A percentile compares a stretch with the other conserved stretches of the same genome.
These are phyloP conservation scores for Camelus bactrianus DNA, from an alignment of 2,113 vertebrate species.

Conservation along the genomic window DNA sequence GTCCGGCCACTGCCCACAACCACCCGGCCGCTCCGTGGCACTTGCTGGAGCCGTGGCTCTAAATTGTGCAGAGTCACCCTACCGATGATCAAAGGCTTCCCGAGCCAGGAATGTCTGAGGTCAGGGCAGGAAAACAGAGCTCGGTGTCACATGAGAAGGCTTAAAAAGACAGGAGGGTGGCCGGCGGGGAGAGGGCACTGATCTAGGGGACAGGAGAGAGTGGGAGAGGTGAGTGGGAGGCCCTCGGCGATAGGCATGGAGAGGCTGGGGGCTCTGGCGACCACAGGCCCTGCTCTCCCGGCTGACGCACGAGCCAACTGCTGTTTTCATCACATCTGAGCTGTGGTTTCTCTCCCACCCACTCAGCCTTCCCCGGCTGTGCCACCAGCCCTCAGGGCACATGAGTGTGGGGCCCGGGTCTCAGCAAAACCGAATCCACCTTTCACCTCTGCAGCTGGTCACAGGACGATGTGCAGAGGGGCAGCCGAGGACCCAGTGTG, in stretches of 20 bases:
- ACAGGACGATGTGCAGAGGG: accelerated
- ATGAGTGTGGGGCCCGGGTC: background rate
- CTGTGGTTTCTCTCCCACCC: background rate
- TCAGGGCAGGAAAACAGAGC: background rate
- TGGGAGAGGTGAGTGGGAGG: accelerated
- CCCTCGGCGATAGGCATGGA: background rate
- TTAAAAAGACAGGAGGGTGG: background rate
- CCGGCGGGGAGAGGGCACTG: accelerated
- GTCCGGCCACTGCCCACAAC: too few relatives aligned
- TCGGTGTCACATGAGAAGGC: background rate
- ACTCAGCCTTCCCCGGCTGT: background rate
- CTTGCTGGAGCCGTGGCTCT: accelerated
- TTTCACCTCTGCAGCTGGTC: background rate
- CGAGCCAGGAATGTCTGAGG: background rate
- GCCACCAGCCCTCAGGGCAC: background rate
- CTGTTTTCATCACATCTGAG: background rate
- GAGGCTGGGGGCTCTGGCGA: background rate
- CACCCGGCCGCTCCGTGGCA: background rate
- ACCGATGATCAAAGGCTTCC: background rate
- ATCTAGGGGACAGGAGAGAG: background rate
- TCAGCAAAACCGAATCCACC: background rate
- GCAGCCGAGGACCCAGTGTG: accelerated
- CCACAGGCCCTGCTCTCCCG: background rate
- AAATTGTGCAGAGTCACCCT: background rate
- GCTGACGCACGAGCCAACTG: background rate